Percentiles rank a stretch among this genome's conserved stretches.
These are phyloP conservation scores for Phrynocephalus vlangalii DNA, from an alignment of 2,797 vertebrate species.

Conservation along the genomic window DNA sequence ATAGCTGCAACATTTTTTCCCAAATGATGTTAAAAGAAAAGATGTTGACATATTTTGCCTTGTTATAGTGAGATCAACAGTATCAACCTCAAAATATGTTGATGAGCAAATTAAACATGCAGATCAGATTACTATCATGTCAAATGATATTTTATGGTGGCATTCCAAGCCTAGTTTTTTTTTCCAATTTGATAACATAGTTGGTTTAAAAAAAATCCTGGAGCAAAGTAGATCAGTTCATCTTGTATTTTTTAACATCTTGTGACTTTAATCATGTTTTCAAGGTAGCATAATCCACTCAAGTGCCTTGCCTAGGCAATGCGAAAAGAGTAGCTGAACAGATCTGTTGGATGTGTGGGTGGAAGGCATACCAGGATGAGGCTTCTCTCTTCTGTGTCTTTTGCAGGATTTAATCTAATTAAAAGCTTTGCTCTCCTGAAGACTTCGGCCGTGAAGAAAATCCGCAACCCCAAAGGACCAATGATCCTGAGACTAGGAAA, in stretches of 20 bases:
- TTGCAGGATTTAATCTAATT: slow-evolving; percentile 92
- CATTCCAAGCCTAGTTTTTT: neutral
- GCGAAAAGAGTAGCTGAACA: neutral
- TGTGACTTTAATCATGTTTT: neutral
- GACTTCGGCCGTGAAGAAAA: slow-evolving; percentile 89
- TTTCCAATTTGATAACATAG: neutral
- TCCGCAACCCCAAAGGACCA: slow-evolving; percentile 85
- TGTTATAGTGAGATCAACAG: too few species aligned
- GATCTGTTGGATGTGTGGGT: neutral
- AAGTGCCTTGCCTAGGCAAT: too few species aligned
- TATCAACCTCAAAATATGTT: neutral
- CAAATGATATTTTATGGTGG: neutral
- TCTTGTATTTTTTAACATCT: neutral
- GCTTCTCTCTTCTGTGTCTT: neutral
- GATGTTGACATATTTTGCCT: neutral
- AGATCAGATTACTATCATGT: neutral
- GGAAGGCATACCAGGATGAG: neutral
- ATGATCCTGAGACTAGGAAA: slow-evolving; percentile 90
- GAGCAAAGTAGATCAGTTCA: neutral
- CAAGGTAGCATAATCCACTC: neutral
- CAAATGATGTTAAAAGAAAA: neutral
- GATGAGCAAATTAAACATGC: neutral
- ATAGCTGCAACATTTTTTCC: neutral
- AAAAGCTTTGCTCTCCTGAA: slow-evolving; percentile 89
- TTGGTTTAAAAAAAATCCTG: too few species aligned